Conservation (phyloP, 2,797 vertebrate genomes). For the Alcedo atthis region DNA sequence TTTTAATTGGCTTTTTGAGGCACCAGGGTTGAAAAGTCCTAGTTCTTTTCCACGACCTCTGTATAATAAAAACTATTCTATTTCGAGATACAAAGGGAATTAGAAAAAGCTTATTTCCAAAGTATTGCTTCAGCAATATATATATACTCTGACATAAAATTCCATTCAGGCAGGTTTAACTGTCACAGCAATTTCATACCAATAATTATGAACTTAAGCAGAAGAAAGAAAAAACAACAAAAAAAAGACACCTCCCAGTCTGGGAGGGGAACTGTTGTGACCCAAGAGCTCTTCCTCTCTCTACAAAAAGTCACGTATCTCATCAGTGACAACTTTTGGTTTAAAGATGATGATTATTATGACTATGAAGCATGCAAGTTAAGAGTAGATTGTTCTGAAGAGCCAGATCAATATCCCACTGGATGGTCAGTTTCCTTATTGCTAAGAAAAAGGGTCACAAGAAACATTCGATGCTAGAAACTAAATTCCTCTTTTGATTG, state of each 20-base stretch:
- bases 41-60: not conserved
- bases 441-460: constrained; percentile 55
- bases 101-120: constrained; percentile 53
- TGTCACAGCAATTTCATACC: constrained; percentile 55
- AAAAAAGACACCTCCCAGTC: not conserved
- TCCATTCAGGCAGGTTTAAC: constrained; percentile 61
- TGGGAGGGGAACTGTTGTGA: not conserved
- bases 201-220: constrained; percentile 22
- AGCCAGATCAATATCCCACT: constrained; percentile 27
- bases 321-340: constrained; percentile 51
- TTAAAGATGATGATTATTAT: constrained; percentile 42
- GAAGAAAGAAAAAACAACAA: not conserved
- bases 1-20: constrained; percentile 29
- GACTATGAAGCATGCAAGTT: constrained; percentile 14
- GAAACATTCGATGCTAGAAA: constrained; percentile 61
- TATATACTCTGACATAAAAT: constrained; percentile 54
- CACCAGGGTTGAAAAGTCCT: constrained; percentile 18
- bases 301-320: not conserved
- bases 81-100: constrained; percentile 21
- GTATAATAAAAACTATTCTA: constrained; percentile 2
- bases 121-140: constrained; percentile 44
- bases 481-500: constrained; percentile 69
- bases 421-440: constrained; percentile 42
- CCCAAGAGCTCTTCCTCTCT: not conserved
- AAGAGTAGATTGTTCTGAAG: constrained; percentile 30